phyloP scores from a whole-genome alignment of 2,888 invertebrate species.

The Drosophila setosimentum region DNA sequence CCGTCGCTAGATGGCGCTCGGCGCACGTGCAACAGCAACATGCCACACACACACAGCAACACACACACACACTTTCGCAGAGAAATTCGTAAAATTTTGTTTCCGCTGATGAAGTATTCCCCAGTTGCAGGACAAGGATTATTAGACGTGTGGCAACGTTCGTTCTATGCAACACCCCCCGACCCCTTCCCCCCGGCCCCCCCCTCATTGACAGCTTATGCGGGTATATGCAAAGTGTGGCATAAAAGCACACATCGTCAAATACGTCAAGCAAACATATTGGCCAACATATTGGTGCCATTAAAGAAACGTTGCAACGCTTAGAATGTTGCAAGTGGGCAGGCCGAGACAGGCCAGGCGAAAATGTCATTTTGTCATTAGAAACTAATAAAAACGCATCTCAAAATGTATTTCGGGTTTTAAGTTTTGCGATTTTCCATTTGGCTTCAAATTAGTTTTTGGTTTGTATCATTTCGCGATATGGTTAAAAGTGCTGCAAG shows the following conservation, averaged over 20 bases:
- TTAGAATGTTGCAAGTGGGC: slow-evolving; percentile 70
- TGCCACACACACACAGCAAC: slow-evolving; percentile 33
- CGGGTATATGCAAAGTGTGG: slow-evolving; percentile 79
- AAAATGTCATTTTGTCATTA: slow-evolving; percentile 74
- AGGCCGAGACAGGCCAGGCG: not conserved
- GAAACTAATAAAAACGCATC: slow-evolving; percentile 67
- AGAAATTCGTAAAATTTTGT: slow-evolving; percentile 84
- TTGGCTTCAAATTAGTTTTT: slow-evolving; percentile 22
- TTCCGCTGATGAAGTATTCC: slow-evolving; percentile 84
- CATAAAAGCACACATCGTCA: slow-evolving; percentile 79
- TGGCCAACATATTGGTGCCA: slow-evolving; percentile 39
- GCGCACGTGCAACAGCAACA: slow-evolving; percentile 68
- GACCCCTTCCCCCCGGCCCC: not conserved
- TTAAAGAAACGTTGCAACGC: slow-evolving; percentile 70
- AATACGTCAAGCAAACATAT: slow-evolving; percentile 56
- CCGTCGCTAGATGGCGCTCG: slow-evolving; percentile 70
- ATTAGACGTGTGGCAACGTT: slow-evolving; percentile 79
- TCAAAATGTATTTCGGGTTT: slow-evolving; percentile 14
- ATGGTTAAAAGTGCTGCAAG: too few relatives aligned
- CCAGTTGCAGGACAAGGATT: slow-evolving; percentile 83
- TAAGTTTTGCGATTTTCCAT: slow-evolving; percentile 9
- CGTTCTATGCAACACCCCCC: slow-evolving; percentile 34
- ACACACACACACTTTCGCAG: slow-evolving; percentile 28
- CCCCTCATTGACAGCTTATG: slow-evolving; percentile 32
- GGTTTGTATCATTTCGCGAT: slow-evolving; percentile 3